Conservation (phyloP, 2,888 invertebrate species). For the Oegoconia quadripuncta region DNA sequence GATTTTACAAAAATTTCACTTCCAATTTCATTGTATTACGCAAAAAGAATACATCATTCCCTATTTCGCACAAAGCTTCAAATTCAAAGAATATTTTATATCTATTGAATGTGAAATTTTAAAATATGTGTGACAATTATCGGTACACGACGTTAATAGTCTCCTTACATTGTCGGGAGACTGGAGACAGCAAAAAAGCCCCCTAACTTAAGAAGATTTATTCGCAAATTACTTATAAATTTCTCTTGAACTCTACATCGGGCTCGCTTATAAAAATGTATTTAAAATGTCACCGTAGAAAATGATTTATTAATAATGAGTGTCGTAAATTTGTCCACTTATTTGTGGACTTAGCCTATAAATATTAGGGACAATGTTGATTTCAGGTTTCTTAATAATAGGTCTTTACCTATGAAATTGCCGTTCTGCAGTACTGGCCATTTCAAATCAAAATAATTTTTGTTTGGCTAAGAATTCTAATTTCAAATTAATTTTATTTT, state of each 20-base stretch:
- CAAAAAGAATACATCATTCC: conserved; percentile 43
- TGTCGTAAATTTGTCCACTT: conserved; percentile 77
- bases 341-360: conserved; percentile 65
- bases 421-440: too few relatives aligned
- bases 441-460: too few relatives aligned
- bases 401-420: too few relatives aligned
- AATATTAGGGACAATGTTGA: conserved; percentile 41
- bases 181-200: conserved; percentile 56
- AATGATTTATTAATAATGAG: conserved; percentile 69
- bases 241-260: conserved; percentile 57
- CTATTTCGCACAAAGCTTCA: conserved; percentile 34
- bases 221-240: conserved; percentile 78
- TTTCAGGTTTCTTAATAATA: neutral
- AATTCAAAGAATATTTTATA: conserved; percentile 27
- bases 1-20: conserved; percentile 28
- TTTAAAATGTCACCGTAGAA: conserved; percentile 71
- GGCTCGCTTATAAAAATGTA: conserved; percentile 76
- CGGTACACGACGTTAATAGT: conserved; percentile 77
- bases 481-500: too few relatives aligned
- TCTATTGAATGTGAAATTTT: conserved; percentile 54
- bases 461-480: too few relatives aligned
- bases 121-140: conserved; percentile 80
- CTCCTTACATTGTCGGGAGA: conserved; percentile 63
- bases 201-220: conserved; percentile 68
- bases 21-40: conserved; percentile 27